phyloP scores from a whole-genome alignment of 2,113 vertebrate genomes.

The Vulpes ferrilata region DNA sequence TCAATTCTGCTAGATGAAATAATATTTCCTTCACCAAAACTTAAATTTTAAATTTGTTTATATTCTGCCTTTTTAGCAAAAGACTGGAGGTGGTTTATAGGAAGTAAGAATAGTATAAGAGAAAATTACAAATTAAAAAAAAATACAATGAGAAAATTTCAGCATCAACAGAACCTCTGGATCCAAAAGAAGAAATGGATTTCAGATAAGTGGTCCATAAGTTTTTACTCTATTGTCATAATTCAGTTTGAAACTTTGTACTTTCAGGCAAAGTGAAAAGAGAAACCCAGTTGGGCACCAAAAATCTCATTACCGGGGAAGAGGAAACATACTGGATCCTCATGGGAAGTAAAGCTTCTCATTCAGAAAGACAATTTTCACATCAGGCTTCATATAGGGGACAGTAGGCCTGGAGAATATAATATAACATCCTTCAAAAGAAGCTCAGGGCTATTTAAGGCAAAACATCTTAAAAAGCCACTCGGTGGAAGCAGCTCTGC shows the following conservation, averaged over 20 bases:
- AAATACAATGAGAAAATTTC: slow-evolving; percentile 31
- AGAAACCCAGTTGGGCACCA: neutral
- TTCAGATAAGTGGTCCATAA: neutral
- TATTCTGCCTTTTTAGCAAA: neutral
- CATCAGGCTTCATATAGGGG: neutral
- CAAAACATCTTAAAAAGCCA: neutral
- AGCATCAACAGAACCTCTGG: neutral
- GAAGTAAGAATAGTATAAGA: neutral
- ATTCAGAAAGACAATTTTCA: slow-evolving; percentile 37
- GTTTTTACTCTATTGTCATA: neutral
- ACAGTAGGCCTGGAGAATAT: neutral
- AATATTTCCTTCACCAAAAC: neutral
- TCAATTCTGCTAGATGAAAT: neutral
- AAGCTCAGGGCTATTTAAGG: neutral
- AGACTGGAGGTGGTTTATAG: neutral
- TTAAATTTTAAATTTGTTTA: slow-evolving; percentile 19
- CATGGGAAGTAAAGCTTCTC: neutral
- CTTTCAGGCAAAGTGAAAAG: neutral
- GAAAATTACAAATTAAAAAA: slow-evolving; percentile 18
- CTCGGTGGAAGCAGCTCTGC: neutral
- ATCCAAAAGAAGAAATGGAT: slow-evolving; percentile 41
- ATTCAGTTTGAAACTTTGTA: neutral
- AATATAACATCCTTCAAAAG: neutral
- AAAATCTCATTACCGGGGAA: neutral
- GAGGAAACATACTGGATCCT: neutral